Evolutionary conservation across 2,888 invertebrate species (phyloP).

Genomic region (Chloromyia formosa): DNA sequence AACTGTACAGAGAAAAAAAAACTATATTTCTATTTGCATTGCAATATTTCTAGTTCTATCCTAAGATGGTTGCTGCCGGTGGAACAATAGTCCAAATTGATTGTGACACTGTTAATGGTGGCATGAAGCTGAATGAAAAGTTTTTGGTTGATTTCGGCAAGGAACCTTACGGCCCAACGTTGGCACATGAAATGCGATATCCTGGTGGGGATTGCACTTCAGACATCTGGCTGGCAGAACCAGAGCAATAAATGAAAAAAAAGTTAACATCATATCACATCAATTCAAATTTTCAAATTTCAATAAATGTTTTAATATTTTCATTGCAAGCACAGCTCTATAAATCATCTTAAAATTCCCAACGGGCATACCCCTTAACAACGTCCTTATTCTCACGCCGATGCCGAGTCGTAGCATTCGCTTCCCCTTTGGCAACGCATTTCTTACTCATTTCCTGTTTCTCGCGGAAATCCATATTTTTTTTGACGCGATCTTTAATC

Average conservation of each 20-base stretch:
- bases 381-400: slow-evolving; percentile 81
- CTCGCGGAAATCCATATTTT: slow-evolving; percentile 71
- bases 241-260: slow-evolving; percentile 55
- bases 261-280: neutral
- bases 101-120: slow-evolving; percentile 84
- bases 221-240: slow-evolving; percentile 84
- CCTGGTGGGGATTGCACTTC: slow-evolving; percentile 98
- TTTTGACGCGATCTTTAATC: slow-evolving; percentile 77
- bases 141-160: slow-evolving; percentile 92
- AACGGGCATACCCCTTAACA: slow-evolving; percentile 63
- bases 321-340: neutral
- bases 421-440: slow-evolving; percentile 86
- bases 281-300: neutral
- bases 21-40: neutral
- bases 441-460: slow-evolving; percentile 73
- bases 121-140: slow-evolving; percentile 83
- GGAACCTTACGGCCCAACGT: slow-evolving; percentile 85
- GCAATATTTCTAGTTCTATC: slow-evolving; percentile 82
- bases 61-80: slow-evolving; percentile 77
- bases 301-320: no score
- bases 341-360: slow-evolving; percentile 60
- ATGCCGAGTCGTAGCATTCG: slow-evolving; percentile 80
- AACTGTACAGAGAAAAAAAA: no score
- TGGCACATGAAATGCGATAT: slow-evolving; percentile 97
- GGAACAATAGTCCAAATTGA: slow-evolving; percentile 80